Conservation (phyloP, 1,140 invertebrate species). For the Spodoptera frugiperda region DNA sequence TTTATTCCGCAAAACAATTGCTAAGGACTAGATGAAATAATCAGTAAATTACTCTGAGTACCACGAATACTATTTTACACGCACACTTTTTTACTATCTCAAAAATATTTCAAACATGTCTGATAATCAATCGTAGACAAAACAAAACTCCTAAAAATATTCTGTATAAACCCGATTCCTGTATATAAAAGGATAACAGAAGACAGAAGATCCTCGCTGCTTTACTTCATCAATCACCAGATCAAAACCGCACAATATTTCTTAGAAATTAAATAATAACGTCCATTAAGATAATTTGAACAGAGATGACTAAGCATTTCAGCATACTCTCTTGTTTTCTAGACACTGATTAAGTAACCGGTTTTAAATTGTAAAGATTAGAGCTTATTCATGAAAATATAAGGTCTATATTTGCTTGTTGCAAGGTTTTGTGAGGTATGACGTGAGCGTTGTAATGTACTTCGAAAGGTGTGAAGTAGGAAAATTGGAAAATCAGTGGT, state of each 20-base stretch:
- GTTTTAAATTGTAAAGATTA: neutral
- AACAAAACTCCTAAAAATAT: too few relatives aligned
- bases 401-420: neutral
- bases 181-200: too few relatives aligned
- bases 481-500: neutral
- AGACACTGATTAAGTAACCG: conserved; percentile 16
- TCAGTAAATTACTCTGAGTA: too few relatives aligned
- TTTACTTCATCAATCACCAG: neutral
- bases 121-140: too few relatives aligned
- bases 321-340: neutral
- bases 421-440: too few relatives aligned
- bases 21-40: too few relatives aligned
- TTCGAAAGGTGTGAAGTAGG: too few relatives aligned
- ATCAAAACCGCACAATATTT: neutral
- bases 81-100: neutral
- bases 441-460: too few relatives aligned
- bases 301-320: neutral
- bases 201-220: neutral
- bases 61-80: too few relatives aligned
- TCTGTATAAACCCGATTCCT: too few relatives aligned
- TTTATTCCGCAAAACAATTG: too few relatives aligned
- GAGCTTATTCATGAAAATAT: neutral
- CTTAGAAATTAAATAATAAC: neutral
- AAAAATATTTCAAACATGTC: too few relatives aligned
- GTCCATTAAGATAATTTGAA: conserved; percentile 3